Evolutionary conservation across 1,140 invertebrate genomes (phyloP).

Genomic region (Tachypleus tridentatus): DNA sequence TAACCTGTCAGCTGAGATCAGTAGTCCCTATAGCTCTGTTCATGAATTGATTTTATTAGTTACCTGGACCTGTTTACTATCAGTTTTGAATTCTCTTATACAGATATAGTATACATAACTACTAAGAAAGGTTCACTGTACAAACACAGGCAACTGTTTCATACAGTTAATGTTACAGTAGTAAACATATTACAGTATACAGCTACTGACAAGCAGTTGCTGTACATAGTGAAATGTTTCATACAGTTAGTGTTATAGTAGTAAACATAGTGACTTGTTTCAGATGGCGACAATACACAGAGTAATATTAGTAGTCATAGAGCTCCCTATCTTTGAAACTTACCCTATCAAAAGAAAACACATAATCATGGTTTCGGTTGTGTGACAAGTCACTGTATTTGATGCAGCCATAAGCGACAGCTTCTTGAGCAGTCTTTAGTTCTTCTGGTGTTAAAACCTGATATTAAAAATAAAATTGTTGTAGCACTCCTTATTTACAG

Average conservation of each 20-base stretch:
- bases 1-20: too few species aligned
- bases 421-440: conserved; percentile 66
- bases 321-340: conserved; percentile 3
- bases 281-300: too few species aligned
- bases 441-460: conserved; percentile 58
- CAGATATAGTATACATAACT: too few species aligned
- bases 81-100: too few species aligned
- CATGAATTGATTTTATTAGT: too few species aligned
- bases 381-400: conserved; percentile 96
- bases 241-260: neutral
- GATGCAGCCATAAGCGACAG: conserved; percentile 95
- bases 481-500: neutral
- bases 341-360: conserved; percentile 95
- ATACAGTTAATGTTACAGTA: too few species aligned
- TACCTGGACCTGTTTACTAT: too few species aligned
- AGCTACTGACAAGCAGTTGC: too few species aligned
- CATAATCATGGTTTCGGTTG: conserved; percentile 86
- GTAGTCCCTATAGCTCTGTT: too few species aligned
- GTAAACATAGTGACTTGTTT: neutral
- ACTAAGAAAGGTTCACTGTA: too few species aligned
- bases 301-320: too few species aligned
- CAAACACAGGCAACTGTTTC: too few species aligned
- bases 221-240: neutral
- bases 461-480: conserved; percentile 14
- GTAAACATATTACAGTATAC: neutral